Evolutionary conservation across 2,797 vertebrate genomes (phyloP).

Genomic region (Garrulus glandarius): DNA sequence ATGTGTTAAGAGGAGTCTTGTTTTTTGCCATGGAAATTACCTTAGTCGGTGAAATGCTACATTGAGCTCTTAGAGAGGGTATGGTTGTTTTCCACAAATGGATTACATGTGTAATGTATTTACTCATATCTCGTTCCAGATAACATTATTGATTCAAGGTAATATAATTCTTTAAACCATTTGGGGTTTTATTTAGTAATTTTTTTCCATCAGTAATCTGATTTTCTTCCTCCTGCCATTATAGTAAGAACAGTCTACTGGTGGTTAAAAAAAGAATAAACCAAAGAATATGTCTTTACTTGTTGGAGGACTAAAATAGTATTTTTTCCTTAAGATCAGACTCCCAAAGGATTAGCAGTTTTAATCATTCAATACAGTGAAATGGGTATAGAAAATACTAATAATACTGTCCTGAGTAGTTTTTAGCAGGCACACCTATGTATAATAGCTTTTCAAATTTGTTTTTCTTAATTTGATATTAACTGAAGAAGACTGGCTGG

Average conservation of each 20-base stretch:
- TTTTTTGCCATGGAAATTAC: neutral
- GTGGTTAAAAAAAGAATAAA: neutral
- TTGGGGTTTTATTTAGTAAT: neutral
- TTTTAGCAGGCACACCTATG: neutral
- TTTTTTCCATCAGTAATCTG: neutral
- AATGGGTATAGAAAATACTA: neutral
- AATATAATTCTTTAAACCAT: slow-evolving; percentile 46
- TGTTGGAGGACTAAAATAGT: neutral
- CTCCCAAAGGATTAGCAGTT: neutral
- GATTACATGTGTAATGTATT: slow-evolving; percentile 18
- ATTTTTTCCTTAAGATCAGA: neutral
- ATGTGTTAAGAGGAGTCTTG: neutral
- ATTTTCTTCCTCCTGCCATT: neutral
- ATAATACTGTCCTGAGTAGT: neutral
- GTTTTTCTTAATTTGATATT: neutral
- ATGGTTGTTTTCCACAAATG: slow-evolving; percentile 9
- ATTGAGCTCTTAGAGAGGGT: neutral
- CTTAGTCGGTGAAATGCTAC: neutral
- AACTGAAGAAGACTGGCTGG: neutral
- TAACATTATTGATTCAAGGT: neutral
- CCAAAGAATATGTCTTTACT: neutral
- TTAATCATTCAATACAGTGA: neutral
- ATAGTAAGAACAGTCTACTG: neutral
- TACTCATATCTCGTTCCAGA: neutral
- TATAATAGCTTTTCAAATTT: neutral